A percentile compares a stretch with the other conserved stretches of the same genome.
Evolutionary conservation across 2,797 vertebrate genomes (phyloP).

Genomic region (Podarcis lilfordi): DNA sequence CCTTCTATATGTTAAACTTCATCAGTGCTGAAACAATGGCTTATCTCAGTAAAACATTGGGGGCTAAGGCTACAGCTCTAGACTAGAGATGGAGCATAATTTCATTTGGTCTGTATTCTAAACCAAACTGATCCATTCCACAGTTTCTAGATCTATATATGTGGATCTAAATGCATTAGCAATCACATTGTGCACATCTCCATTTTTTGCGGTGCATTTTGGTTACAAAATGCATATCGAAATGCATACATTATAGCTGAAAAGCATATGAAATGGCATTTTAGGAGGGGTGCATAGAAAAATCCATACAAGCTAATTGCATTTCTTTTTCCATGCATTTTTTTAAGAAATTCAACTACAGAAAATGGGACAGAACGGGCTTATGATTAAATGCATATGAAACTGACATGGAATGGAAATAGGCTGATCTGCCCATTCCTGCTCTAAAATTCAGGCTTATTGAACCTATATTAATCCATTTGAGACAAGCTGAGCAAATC

Average conservation of each 20-base stretch:
- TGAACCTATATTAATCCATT: background rate
- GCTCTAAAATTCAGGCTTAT: background rate
- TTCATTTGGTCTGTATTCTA: background rate
- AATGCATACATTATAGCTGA: too few relatives aligned
- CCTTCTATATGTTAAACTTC: slow-evolving; percentile 37
- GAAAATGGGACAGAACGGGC: background rate
- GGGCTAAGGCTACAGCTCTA: background rate
- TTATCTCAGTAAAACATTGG: background rate
- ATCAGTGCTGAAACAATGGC: slow-evolving; percentile 34
- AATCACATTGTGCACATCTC: too few relatives aligned
- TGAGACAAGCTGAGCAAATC: too few relatives aligned
- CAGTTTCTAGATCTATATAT: background rate
- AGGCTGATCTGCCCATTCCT: background rate
- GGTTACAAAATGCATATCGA: too few relatives aligned
- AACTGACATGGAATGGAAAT: background rate
- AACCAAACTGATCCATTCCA: background rate
- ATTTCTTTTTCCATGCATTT: background rate
- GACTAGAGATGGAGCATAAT: background rate
- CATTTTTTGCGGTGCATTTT: too few relatives aligned
- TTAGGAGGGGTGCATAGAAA: background rate
- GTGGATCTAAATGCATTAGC: too few relatives aligned
- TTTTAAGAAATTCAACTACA: background rate
- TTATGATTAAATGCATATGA: background rate
- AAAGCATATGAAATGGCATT: too few relatives aligned
- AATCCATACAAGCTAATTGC: background rate